phyloP scores from a whole-genome alignment of 2,797 vertebrate genomes.

The Typhlichthys eigenmanni region DNA sequence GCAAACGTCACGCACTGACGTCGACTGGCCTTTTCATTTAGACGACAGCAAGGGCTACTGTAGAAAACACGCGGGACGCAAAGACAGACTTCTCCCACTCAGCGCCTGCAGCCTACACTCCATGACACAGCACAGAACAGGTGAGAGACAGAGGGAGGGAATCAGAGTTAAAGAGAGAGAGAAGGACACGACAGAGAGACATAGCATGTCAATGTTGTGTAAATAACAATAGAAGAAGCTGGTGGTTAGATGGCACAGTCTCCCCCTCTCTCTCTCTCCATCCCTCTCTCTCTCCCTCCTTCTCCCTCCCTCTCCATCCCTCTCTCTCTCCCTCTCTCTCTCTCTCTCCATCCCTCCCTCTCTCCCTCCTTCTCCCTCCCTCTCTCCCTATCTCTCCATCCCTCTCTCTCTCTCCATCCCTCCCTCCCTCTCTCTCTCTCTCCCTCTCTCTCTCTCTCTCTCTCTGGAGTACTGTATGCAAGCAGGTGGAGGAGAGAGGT shows the following conservation, averaged over 20 bases:
- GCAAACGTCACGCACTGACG: constrained; percentile 59
- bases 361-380: constrained; percentile 56
- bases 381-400: constrained; percentile 65
- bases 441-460: constrained; percentile 48
- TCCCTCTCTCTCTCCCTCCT: constrained; percentile 55
- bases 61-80: constrained; percentile 61
- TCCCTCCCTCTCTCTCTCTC: too few species aligned
- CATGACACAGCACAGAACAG: constrained; percentile 50
- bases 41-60: constrained; percentile 47
- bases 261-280: constrained; percentile 63
- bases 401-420: constrained; percentile 32
- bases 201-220: constrained; percentile 34
- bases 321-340: too few species aligned
- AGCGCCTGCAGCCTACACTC: constrained; percentile 62
- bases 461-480: constrained; percentile 31
- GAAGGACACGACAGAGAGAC: not conserved
- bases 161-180: constrained; percentile 6
- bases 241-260: constrained; percentile 22
- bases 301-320: constrained; percentile 34
- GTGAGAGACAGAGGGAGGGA: constrained; percentile 13
- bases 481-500: constrained; percentile 39
- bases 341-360: constrained; percentile 49
- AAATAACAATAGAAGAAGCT: constrained; percentile 44
- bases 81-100: constrained; percentile 62
- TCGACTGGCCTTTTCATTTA: constrained; percentile 68